A percentile compares a stretch with the other conserved stretches of the same genome.
These are phyloP conservation scores for Tetropium fuscum DNA, from an alignment of 2,888 invertebrate species.

Conservation along the genomic window DNA sequence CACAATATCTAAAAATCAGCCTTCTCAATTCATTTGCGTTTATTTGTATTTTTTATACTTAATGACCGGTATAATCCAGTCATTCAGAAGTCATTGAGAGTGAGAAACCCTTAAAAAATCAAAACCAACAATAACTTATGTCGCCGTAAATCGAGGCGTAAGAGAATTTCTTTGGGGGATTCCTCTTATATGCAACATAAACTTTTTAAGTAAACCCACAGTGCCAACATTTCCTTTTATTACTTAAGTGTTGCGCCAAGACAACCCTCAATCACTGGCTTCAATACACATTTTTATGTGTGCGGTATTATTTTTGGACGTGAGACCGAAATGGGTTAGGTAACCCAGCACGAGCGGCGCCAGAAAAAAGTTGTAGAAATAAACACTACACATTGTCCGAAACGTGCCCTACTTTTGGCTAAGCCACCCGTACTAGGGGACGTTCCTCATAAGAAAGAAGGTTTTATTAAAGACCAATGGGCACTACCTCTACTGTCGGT, in stretches of 20 bases:
- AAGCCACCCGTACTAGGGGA: slow-evolving; percentile 26
- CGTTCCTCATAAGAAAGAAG: slow-evolving; percentile 21
- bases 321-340: slow-evolving; percentile 17
- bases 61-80: too few species aligned
- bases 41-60: too few species aligned
- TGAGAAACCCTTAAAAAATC: too few species aligned
- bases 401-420: neutral
- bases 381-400: neutral
- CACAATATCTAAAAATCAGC: too few species aligned
- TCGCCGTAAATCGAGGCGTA: too few species aligned
- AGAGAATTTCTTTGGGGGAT: too few species aligned
- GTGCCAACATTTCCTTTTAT: slow-evolving; percentile 27
- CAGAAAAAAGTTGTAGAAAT: neutral
- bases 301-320: slow-evolving; percentile 40
- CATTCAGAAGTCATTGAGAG: too few species aligned
- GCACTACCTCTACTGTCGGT: slow-evolving; percentile 34
- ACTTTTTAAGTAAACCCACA: slow-evolving; percentile 13
- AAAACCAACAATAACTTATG: too few species aligned
- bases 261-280: slow-evolving; percentile 37
- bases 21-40: too few species aligned
- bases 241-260: slow-evolving; percentile 28
- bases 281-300: slow-evolving; percentile 40
- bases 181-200: too few species aligned
- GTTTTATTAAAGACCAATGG: slow-evolving; percentile 41
- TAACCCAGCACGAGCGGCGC: neutral